Conservation (phyloP, 2,888 invertebrate genomes). For the Rhingia campestris region DNA sequence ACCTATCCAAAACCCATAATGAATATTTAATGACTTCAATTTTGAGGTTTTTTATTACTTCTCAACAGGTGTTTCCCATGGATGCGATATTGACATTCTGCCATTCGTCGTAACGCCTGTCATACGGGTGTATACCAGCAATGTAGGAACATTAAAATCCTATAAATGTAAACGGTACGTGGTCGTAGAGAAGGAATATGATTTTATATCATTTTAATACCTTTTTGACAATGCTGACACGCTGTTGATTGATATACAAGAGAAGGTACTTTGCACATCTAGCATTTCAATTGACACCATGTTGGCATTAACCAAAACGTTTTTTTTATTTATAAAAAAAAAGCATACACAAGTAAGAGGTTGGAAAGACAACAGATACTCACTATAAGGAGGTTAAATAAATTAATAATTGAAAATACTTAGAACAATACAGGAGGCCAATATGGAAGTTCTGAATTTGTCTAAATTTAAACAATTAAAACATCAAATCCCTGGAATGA, state of each 20-base stretch:
- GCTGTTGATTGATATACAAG: slow-evolving; percentile 30
- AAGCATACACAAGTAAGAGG: too few species aligned
- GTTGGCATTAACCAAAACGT: too few species aligned
- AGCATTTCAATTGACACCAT: slow-evolving; percentile 25
- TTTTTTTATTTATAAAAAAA: too few species aligned
- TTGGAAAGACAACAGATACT: too few species aligned
- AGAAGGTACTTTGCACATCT: background rate
- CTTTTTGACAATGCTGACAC: slow-evolving; percentile 45
- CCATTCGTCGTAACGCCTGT: slow-evolving; percentile 1
- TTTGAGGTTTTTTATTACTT: slow-evolving; percentile 22
- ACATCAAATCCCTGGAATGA: too few species aligned
- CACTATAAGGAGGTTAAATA: too few species aligned
- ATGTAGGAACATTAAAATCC: slow-evolving; percentile 41
- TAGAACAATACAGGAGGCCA: too few species aligned
- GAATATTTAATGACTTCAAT: slow-evolving; percentile 36
- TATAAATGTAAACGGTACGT: slow-evolving; percentile 48
- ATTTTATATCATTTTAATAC: slow-evolving; percentile 49
- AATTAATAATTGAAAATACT: too few species aligned
- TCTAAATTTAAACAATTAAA: too few species aligned
- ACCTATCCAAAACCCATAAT: background rate
- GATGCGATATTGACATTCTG: slow-evolving; percentile 38
- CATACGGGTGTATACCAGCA: slow-evolving; percentile 7
- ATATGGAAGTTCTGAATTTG: too few species aligned
- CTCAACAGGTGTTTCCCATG: slow-evolving; percentile 45
- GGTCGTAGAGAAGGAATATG: background rate